A percentile compares a stretch with the other conserved stretches of the same genome.
Conservation (phyloP, 2,888 invertebrate genomes). For the Leptarthrus brevirostris region DNA sequence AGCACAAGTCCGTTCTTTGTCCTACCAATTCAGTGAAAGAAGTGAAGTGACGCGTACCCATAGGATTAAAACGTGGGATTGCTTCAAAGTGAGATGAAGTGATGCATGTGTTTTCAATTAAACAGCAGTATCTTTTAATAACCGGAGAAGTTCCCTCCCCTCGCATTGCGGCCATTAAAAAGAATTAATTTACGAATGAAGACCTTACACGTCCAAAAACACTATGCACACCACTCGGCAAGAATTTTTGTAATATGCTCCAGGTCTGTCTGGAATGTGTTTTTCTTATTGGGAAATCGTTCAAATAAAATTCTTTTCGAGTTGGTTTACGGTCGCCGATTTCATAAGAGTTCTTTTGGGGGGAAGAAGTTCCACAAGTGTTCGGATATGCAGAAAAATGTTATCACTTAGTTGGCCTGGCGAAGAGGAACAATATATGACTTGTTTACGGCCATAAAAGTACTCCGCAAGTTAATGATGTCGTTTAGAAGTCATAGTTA, state of each 20-base stretch:
- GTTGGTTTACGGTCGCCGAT: conserved; percentile 3
- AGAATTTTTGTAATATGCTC: neutral
- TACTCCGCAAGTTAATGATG: conserved; percentile 46
- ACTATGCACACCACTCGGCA: neutral
- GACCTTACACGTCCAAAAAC: neutral
- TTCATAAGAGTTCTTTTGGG: neutral
- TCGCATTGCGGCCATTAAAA: conserved; percentile 3
- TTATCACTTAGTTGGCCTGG: conserved; percentile 30
- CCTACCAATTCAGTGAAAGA: no score
- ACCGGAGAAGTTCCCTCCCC: neutral
- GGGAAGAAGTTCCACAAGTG: neutral
- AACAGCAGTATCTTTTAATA: conserved; percentile 25
- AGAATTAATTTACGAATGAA: conserved; percentile 10
- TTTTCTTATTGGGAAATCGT: neutral
- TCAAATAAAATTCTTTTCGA: neutral
- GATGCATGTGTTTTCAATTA: conserved; percentile 37
- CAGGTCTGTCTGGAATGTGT: conserved; percentile 5
- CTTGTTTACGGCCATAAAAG: conserved; percentile 51
- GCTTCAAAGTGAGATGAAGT: neutral
- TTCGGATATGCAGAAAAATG: conserved; percentile 44
- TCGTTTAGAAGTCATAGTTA: conserved; percentile 41
- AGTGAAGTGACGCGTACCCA: no score
- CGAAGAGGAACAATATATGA: conserved; percentile 45
- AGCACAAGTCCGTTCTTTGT: no score
- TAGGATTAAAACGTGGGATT: neutral